Evolutionary conservation across 1,140 invertebrate species (phyloP).

Genomic region (Aphidius gifuensis): DNA sequence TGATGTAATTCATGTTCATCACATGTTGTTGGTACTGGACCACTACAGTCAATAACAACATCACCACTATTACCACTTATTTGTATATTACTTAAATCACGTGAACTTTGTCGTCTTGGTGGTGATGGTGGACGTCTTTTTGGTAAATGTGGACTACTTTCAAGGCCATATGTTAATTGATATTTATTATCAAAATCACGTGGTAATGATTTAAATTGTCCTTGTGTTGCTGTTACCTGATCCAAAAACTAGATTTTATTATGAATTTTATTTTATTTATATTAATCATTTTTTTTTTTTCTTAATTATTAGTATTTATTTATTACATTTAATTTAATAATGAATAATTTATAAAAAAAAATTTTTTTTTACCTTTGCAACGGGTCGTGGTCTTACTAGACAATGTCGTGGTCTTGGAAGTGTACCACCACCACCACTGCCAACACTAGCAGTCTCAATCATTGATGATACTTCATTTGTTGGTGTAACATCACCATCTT

Average conservation of each 20-base stretch:
- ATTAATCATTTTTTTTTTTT: too few relatives aligned
- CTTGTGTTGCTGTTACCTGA: conserved; percentile 49
- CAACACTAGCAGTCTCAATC: conserved; percentile 48
- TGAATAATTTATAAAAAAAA: neutral
- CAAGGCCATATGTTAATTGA: conserved; percentile 50
- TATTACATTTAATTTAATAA: neutral
- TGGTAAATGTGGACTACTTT: conserved; percentile 50
- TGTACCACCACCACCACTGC: conserved; percentile 63
- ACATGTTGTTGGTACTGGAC: conserved; percentile 50
- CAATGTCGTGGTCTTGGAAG: conserved; percentile 76
- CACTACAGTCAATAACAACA: conserved; percentile 55
- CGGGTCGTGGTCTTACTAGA: conserved; percentile 76
- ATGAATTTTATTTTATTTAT: conserved; percentile 15
- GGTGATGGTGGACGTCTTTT: conserved; percentile 74
- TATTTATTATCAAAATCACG: conserved; percentile 54
- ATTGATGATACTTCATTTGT: conserved; percentile 70
- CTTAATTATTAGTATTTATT: conserved; percentile 1
- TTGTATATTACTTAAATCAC: conserved; percentile 39
- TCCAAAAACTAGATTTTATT: conserved; percentile 30
- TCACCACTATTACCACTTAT: conserved; percentile 37
- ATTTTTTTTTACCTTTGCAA: conserved; percentile 69
- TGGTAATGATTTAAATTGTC: conserved; percentile 52
- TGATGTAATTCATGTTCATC: conserved; percentile 46
- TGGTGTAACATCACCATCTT: conserved; percentile 84
- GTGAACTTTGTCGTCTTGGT: conserved; percentile 70